Percentiles rank a stretch among this genome's conserved stretches.
Evolutionary conservation across 2,888 invertebrate species (phyloP).

Genomic region (Cepaea hortensis): DNA sequence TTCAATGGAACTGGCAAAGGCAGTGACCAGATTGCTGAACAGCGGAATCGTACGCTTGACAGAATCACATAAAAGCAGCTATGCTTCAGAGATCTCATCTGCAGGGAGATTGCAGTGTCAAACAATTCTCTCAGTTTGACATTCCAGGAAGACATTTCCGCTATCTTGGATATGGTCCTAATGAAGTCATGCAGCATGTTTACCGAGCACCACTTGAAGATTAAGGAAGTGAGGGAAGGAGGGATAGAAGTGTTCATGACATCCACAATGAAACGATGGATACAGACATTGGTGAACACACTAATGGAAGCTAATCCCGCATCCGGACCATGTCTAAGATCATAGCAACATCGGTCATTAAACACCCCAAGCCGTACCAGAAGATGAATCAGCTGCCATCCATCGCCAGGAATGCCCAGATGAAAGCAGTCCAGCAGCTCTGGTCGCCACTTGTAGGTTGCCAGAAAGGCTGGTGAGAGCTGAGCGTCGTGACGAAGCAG

Average conservation of each 20-base stretch:
- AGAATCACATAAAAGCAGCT: constrained; percentile 11
- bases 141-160: constrained; percentile 4
- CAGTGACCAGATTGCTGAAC: constrained; percentile 1
- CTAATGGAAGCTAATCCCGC: not conserved
- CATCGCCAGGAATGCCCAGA: not conserved
- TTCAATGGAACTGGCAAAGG: constrained; percentile 35
- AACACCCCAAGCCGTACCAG: constrained; percentile 7
- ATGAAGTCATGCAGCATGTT: not conserved
- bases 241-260: constrained; percentile 23
- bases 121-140: constrained; percentile 2
- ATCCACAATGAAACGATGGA: constrained; percentile 34
- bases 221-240: not conserved
- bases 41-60: not conserved
- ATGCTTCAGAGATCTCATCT: constrained; percentile 31
- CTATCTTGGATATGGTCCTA: not conserved
- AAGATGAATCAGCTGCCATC: constrained; percentile 1
- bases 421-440: constrained; percentile 37
- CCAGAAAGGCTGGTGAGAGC: constrained; percentile 26
- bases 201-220: constrained; percentile 34
- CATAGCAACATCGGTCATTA: not conserved
- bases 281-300: not conserved
- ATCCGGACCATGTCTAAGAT: too few species aligned
- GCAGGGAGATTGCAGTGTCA: not conserved
- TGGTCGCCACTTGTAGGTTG: constrained; percentile 28
- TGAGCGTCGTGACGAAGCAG: constrained; percentile 16